phyloP scores from a whole-genome alignment of 2,888 invertebrate genomes.

The Belgica antarctica region DNA sequence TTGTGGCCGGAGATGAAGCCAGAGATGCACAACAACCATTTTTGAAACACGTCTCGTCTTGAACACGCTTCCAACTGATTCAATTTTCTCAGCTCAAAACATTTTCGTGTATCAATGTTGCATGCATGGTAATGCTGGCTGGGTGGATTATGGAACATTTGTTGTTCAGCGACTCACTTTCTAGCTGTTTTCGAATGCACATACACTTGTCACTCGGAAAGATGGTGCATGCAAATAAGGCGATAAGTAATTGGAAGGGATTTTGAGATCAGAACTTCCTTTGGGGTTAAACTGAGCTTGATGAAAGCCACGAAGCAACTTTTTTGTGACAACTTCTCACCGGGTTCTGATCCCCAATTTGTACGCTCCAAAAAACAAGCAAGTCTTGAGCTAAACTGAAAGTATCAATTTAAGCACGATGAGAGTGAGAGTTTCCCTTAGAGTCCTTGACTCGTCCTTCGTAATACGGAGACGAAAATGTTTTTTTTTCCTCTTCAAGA shows the following conservation, averaged over 20 bases:
- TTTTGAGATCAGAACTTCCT: not conserved
- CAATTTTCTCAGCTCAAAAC: not conserved
- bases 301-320: too few relatives aligned
- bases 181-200: not conserved
- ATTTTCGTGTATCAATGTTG: not conserved
- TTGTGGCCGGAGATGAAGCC: constrained; percentile 9
- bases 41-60: not conserved
- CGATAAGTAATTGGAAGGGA: constrained; percentile 24
- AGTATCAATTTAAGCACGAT: too few relatives aligned
- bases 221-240: constrained; percentile 39
- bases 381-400: too few relatives aligned
- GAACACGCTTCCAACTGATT: not conserved
- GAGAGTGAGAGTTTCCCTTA: too few relatives aligned
- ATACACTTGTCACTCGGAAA: not conserved
- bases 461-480: not conserved
- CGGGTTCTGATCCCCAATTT: too few relatives aligned
- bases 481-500: too few relatives aligned
- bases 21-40: not conserved
- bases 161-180: too few relatives aligned
- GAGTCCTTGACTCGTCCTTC: constrained; percentile 35
- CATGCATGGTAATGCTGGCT: too few relatives aligned
- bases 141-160: too few relatives aligned
- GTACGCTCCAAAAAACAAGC: too few relatives aligned
- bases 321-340: too few relatives aligned
- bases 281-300: not conserved